A percentile compares a stretch with the other conserved stretches of the same genome.
These are phyloP conservation scores for Falcunculus frontatus DNA, from an alignment of 2,113 vertebrate species.

Conservation along the genomic window DNA sequence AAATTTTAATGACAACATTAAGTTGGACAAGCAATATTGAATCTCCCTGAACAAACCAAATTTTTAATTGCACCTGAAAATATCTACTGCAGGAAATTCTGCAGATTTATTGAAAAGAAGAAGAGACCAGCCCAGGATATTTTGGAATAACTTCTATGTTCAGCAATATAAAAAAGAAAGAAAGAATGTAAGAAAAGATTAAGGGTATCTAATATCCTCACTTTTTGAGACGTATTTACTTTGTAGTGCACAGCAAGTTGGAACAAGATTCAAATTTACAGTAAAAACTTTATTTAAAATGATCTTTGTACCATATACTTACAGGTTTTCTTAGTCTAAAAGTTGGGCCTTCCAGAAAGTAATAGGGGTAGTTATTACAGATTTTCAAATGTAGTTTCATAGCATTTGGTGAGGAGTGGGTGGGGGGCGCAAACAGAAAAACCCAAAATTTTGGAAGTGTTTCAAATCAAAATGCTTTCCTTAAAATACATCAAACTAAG, in stretches of 20 bases:
- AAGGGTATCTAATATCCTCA: background rate
- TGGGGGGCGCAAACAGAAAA: fast-evolving
- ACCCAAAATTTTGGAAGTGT: fast-evolving
- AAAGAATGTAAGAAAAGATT: background rate
- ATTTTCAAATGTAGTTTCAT: background rate
- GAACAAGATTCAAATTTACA: background rate
- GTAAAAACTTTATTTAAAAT: background rate
- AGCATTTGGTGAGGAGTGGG: fast-evolving
- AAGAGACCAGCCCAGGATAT: background rate
- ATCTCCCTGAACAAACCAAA: background rate
- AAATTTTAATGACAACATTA: background rate
- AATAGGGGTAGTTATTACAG: background rate
- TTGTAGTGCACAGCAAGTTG: background rate
- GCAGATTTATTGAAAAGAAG: background rate
- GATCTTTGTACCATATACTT: background rate
- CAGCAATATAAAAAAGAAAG: background rate
- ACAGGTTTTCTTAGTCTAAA: background rate
- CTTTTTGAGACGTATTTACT: background rate
- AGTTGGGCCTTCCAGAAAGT: background rate
- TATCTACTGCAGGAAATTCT: background rate
- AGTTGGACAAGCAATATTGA: background rate
- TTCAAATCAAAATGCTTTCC: background rate
- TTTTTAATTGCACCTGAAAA: background rate
- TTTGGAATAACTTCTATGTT: background rate
- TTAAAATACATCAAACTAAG: background rate